These are phyloP conservation scores for Achroia grisella DNA, from an alignment of 1,140 invertebrate species.

Conservation along the genomic window DNA sequence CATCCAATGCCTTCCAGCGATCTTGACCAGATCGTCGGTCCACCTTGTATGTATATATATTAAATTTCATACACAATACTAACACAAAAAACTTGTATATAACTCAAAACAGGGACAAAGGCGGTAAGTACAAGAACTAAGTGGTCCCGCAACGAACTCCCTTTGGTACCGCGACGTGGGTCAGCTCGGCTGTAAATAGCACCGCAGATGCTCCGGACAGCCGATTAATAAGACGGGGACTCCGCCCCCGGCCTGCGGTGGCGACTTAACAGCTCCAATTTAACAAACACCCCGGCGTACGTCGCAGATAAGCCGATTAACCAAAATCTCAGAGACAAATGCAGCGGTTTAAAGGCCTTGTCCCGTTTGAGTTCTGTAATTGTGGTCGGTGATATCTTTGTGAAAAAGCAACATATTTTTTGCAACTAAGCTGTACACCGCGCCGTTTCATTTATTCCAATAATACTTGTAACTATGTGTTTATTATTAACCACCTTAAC, in stretches of 20 bases:
- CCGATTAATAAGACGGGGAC: conserved; percentile 58
- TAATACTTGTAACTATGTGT: no score
- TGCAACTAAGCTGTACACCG: background rate
- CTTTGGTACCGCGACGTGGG: conserved; percentile 42
- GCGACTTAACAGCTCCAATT: conserved; percentile 42
- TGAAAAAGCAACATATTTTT: background rate
- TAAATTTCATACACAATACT: no score
- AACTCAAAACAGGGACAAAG: conserved; percentile 39
- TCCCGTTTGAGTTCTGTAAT: conserved; percentile 8
- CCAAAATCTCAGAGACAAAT: conserved; percentile 26
- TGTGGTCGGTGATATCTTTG: background rate
- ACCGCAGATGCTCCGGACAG: conserved; percentile 60
- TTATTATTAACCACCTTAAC: no score
- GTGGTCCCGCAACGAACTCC: conserved; percentile 21
- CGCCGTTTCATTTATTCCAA: no score
- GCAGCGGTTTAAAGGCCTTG: conserved; percentile 8
- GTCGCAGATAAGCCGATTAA: conserved; percentile 45
- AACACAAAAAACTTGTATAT: no score
- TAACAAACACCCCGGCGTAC: conserved; percentile 29
- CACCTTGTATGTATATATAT: no score
- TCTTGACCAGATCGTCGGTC: no score
- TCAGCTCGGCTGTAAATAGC: conserved; percentile 36
- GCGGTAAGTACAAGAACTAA: conserved; percentile 20
- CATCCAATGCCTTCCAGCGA: no score
- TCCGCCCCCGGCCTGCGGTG: conserved; percentile 30